Percentiles rank a stretch among this genome's conserved stretches.
These are phyloP conservation scores for Siderastrea siderea DNA, from an alignment of 92 coral and sea anemone genomes.

Conservation along the genomic window DNA sequence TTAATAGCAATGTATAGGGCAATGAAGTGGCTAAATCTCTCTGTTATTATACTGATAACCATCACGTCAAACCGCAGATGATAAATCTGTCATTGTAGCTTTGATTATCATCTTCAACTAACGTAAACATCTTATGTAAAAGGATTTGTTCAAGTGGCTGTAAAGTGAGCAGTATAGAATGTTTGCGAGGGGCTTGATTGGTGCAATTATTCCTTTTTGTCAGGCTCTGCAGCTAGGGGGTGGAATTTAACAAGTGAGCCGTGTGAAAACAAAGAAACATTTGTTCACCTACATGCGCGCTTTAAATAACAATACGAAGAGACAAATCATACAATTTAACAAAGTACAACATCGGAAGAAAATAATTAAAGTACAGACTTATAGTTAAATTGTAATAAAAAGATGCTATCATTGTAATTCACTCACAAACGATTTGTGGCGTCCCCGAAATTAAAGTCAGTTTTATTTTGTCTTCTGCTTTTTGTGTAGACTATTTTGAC, in stretches of 20 bases:
- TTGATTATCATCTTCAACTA: conserved; percentile 19
- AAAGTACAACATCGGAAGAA: conserved; percentile 6
- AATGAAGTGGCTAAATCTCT: neutral
- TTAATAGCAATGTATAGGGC: neutral
- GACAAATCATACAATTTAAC: conserved; percentile 42
- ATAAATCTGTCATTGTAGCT: conserved; percentile 10
- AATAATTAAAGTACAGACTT: neutral
- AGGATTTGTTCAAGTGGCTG: conserved; percentile 20
- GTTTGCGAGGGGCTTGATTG: neutral
- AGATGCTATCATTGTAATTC: conserved; percentile 3
- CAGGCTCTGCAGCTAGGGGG: neutral
- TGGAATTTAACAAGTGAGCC: neutral
- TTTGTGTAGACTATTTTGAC: neutral
- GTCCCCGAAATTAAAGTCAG: neutral
- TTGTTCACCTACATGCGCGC: neutral
- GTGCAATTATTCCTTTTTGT: neutral
- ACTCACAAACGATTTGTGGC: neutral
- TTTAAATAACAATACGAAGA: conserved; percentile 26
- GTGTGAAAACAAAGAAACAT: conserved; percentile 11
- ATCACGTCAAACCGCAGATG: conserved; percentile 27
- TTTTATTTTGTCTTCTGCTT: neutral
- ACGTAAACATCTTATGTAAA: conserved; percentile 14
- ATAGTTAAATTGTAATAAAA: neutral
- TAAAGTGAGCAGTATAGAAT: neutral
- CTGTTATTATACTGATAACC: conserved; percentile 4